Percentiles rank a stretch among this genome's conserved stretches.
These are phyloP conservation scores for Pithys albifrons DNA, from an alignment of 2,113 vertebrate species.

Conservation along the genomic window DNA sequence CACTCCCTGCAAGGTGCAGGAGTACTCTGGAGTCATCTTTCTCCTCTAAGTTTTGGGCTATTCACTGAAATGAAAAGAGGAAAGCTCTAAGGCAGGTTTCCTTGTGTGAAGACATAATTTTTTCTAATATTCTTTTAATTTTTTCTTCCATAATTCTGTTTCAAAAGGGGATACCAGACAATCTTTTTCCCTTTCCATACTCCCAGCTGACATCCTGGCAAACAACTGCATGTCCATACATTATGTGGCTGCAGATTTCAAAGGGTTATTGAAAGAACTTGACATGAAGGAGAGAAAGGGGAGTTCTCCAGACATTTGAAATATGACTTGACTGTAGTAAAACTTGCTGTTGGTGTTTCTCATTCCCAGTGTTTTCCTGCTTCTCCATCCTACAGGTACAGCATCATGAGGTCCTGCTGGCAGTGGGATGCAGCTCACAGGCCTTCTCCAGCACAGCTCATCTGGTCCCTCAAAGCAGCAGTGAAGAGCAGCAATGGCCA, in stretches of 20 bases:
- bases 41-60: background rate
- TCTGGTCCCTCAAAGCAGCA: constrained; percentile 72
- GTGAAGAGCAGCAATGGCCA: constrained; percentile 80
- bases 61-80: background rate
- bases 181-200: background rate
- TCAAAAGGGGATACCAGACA: background rate
- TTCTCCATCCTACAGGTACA: constrained; percentile 73
- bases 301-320: background rate
- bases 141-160: background rate
- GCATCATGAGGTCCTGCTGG: constrained; percentile 88
- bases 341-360: background rate
- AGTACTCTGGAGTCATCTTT: background rate
- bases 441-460: constrained; percentile 74
- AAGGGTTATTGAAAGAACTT: background rate
- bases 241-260: background rate
- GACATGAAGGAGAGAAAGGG: background rate
- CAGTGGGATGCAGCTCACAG: constrained; percentile 83
- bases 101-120: background rate
- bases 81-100: background rate
- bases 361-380: background rate
- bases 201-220: background rate
- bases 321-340: background rate
- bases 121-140: background rate
- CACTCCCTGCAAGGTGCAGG: background rate
- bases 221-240: background rate